These are phyloP conservation scores for Eupithecia insigniata DNA, from an alignment of 2,888 invertebrate species.

Conservation along the genomic window DNA sequence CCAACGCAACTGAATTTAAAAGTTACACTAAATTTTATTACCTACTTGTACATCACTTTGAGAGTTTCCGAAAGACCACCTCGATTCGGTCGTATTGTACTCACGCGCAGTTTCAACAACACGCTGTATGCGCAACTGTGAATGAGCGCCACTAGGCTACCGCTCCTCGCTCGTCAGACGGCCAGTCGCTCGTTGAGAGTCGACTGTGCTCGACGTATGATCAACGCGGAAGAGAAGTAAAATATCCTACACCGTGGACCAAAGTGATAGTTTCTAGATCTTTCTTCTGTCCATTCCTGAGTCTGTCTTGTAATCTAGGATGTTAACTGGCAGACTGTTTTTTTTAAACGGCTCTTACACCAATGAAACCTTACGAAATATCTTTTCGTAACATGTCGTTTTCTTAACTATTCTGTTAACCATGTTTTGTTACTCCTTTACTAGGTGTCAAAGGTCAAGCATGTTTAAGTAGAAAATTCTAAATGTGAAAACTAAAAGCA, in stretches of 20 bases:
- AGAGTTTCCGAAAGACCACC: slow-evolving; percentile 12
- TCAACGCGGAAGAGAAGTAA: not conserved
- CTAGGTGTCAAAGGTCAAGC: not conserved
- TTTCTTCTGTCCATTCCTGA: not conserved
- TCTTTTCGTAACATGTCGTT: not conserved
- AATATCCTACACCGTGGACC: not conserved
- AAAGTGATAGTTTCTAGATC: not conserved
- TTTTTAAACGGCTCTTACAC: not conserved
- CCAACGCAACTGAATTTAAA: not conserved
- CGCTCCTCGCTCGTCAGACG: slow-evolving; percentile 15
- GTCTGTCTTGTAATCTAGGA: not conserved
- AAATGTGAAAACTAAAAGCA: not conserved
- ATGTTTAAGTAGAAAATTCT: not conserved
- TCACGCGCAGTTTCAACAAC: slow-evolving; percentile 19
- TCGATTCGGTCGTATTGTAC: slow-evolving; percentile 27
- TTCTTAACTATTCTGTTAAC: not conserved
- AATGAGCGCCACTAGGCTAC: not conserved
- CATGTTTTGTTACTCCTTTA: not conserved
- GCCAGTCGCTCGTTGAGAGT: slow-evolving; percentile 34
- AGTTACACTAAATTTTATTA: not conserved
- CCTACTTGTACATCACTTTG: not conserved
- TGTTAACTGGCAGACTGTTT: not conserved
- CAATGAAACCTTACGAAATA: not conserved
- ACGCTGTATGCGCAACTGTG: slow-evolving; percentile 35
- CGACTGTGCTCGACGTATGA: slow-evolving; percentile 21